Evolutionary conservation across 2,113 vertebrate species (phyloP).

Genomic region (Nettapus auritus): DNA sequence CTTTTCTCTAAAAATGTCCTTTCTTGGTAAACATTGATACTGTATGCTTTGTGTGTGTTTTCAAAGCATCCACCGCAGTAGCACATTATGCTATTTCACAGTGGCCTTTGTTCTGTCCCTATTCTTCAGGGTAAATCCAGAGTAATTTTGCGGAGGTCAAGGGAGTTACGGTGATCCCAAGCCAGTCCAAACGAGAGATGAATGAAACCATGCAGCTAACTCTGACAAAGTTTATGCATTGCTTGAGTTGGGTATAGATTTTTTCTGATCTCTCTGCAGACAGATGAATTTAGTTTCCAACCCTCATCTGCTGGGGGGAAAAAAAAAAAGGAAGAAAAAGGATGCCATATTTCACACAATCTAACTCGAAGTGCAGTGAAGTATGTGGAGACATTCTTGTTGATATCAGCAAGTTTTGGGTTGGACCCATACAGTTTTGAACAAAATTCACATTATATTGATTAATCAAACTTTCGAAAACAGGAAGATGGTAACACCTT

Average conservation of each 20-base stretch:
- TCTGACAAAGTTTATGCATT: background rate
- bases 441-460: slow-evolving; percentile 37
- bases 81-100: background rate
- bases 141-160: background rate
- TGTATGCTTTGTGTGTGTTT: background rate
- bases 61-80: background rate
- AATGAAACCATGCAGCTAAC: slow-evolving; percentile 1
- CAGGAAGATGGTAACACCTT: background rate
- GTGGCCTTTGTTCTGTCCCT: background rate
- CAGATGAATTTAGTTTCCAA: slow-evolving; percentile 17
- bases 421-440: background rate
- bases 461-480: slow-evolving; percentile 32
- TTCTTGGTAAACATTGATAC: background rate
- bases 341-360: background rate
- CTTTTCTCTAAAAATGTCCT: background rate
- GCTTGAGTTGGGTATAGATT: background rate
- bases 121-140: background rate
- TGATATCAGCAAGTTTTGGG: background rate
- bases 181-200: background rate
- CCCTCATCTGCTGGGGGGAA: background rate
- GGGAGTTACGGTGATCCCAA: background rate
- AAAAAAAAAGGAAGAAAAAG: background rate
- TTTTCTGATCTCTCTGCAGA: slow-evolving; percentile 3
- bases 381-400: background rate
- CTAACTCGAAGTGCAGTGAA: slow-evolving; percentile 1